A percentile compares a stretch with the other conserved stretches of the same genome.
Evolutionary conservation across 2,113 vertebrate species (phyloP).

Genomic region (Limnothrissa miodon): DNA sequence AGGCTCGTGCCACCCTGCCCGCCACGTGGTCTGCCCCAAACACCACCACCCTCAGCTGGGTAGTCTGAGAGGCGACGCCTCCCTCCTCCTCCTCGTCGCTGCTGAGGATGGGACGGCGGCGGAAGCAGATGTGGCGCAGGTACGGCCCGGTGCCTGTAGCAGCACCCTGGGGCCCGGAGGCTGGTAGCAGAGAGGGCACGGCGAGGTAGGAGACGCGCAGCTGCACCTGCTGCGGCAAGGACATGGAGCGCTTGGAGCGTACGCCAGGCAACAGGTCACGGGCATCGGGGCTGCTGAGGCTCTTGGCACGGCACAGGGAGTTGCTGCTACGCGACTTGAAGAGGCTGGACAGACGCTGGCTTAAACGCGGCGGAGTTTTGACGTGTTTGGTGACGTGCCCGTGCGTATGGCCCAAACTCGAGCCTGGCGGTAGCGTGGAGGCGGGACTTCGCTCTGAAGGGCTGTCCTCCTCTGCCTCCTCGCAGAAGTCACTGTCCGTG

Average conservation of each 20-base stretch:
- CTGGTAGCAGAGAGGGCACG: constrained; percentile 33
- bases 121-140: constrained; percentile 67
- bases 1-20: constrained; percentile 90
- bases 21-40: constrained; percentile 93
- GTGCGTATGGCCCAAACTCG: constrained; percentile 44
- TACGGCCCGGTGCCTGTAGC: background rate
- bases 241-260: constrained; percentile 84
- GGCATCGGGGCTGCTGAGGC: constrained; percentile 76
- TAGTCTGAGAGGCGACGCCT: constrained; percentile 53
- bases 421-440: constrained; percentile 41
- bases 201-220: constrained; percentile 51
- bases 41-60: constrained; percentile 85
- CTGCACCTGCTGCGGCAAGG: constrained; percentile 80
- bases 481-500: constrained; percentile 86
- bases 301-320: constrained; percentile 78
- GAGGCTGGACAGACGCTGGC: constrained; percentile 80
- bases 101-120: constrained; percentile 86
- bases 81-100: constrained; percentile 82
- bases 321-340: constrained; percentile 79
- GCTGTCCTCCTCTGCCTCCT: constrained; percentile 82
- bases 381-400: constrained; percentile 46
- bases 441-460: constrained; percentile 50
- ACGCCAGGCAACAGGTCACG: constrained; percentile 47
- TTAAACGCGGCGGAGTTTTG: constrained; percentile 65
- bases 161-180: background rate